phyloP scores from a whole-genome alignment of 2,797 vertebrate species.

The Crocidura indochinensis region DNA sequence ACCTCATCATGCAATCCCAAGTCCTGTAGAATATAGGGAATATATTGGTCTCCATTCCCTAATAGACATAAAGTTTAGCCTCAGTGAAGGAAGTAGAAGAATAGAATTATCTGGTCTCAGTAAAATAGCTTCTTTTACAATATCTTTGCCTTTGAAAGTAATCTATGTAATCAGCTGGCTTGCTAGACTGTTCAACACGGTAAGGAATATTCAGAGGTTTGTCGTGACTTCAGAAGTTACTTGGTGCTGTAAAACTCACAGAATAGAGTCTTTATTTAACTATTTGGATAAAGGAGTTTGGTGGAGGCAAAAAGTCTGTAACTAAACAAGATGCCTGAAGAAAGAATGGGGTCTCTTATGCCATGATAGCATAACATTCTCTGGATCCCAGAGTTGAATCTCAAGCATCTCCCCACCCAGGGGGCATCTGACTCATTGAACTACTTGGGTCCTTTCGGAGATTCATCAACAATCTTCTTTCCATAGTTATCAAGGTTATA shows the following conservation, averaged over 20 bases:
- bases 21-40: constrained; percentile 15
- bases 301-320: constrained; percentile 54
- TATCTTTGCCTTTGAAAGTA: constrained; percentile 85
- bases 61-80: constrained; percentile 48
- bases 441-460: background rate
- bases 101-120: constrained; percentile 66
- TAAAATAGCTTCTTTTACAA: constrained; percentile 71
- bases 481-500: background rate
- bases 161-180: constrained; percentile 84
- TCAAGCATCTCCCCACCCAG: background rate
- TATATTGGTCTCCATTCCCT: constrained; percentile 11
- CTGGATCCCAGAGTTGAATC: background rate
- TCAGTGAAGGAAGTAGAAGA: constrained; percentile 62
- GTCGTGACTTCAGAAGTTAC: constrained; percentile 84
- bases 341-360: constrained; percentile 17
- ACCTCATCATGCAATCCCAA: constrained; percentile 43
- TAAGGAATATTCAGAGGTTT: constrained; percentile 88
- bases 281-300: constrained; percentile 73
- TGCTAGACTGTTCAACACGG: constrained; percentile 88
- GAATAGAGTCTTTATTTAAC: constrained; percentile 77
- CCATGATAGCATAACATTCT: constrained; percentile 8
- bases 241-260: constrained; percentile 79
- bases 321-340: constrained; percentile 56
- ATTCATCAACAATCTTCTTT: background rate
- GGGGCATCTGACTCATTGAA: background rate